These are phyloP conservation scores for Cepphus grylle DNA, from an alignment of 2,113 vertebrate genomes.

Conservation along the genomic window DNA sequence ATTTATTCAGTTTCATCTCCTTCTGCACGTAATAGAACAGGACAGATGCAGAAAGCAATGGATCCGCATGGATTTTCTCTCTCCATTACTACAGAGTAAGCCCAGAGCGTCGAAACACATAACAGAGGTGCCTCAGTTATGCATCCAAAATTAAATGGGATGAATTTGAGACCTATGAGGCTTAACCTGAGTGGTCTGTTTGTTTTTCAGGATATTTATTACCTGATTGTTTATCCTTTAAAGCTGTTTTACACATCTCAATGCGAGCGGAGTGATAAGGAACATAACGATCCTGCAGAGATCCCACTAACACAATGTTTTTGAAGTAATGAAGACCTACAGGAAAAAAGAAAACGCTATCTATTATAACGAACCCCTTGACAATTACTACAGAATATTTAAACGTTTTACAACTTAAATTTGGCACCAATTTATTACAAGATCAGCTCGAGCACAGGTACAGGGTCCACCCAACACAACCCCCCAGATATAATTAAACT, in stretches of 20 bases:
- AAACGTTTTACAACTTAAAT: neutral
- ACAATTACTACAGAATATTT: neutral
- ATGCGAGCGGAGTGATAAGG: slow-evolving; percentile 98
- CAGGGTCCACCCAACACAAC: neutral
- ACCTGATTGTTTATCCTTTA: slow-evolving; percentile 99
- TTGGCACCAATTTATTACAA: neutral
- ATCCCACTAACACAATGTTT: slow-evolving; percentile 95
- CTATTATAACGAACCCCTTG: neutral
- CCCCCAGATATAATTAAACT: neutral
- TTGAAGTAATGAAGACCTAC: slow-evolving; percentile 95
- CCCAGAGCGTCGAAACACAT: neutral
- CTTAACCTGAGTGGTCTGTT: neutral
- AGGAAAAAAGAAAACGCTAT: neutral
- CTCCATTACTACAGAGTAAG: neutral
- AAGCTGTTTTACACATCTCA: slow-evolving; percentile 99
- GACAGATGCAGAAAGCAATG: neutral
- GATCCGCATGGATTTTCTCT: neutral
- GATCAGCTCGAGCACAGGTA: rapidly evolving
- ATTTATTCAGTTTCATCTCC: neutral
- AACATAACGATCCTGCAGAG: slow-evolving; percentile 96
- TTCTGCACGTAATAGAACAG: neutral
- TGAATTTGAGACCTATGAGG: neutral
- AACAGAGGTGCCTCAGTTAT: neutral
- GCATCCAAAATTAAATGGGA: neutral
- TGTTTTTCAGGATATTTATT: slow-evolving; percentile 36